Percentiles rank a stretch among this genome's conserved stretches.
These are phyloP conservation scores for Unio pictorum DNA, from an alignment of 2,888 invertebrate genomes.

Conservation along the genomic window DNA sequence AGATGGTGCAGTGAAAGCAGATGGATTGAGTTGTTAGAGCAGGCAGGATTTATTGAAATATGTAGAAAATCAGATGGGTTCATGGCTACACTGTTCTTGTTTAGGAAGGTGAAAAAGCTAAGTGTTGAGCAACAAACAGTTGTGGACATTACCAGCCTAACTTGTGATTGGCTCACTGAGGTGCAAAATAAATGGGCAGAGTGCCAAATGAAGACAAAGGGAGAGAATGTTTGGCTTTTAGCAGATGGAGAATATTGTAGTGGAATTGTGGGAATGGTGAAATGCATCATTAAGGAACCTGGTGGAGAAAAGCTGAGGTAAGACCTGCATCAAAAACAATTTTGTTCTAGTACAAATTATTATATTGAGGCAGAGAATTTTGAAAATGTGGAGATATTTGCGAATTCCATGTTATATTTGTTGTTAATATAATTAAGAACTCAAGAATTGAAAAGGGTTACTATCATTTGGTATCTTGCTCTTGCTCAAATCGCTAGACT, in stretches of 20 bases:
- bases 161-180: slow-evolving; percentile 81
- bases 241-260: slow-evolving; percentile 80
- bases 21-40: slow-evolving; percentile 49
- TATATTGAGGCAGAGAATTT: neutral
- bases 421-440: too few species aligned
- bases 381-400: neutral
- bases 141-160: slow-evolving; percentile 34
- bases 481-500: too few species aligned
- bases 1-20: slow-evolving; percentile 38
- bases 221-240: slow-evolving; percentile 76
- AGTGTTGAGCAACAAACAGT: slow-evolving; percentile 21
- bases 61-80: slow-evolving; percentile 80
- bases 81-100: slow-evolving; percentile 74
- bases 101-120: slow-evolving; percentile 74
- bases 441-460: too few species aligned
- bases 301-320: slow-evolving; percentile 85
- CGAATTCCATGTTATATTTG: too few species aligned
- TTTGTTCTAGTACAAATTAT: neutral
- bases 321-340: neutral
- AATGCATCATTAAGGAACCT: slow-evolving; percentile 90
- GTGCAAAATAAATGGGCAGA: slow-evolving; percentile 83
- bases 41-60: slow-evolving; percentile 75
- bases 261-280: slow-evolving; percentile 90
- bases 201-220: slow-evolving; percentile 75
- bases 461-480: too few species aligned